Evolutionary conservation across 2,888 invertebrate genomes (phyloP).

Genomic region (Hoplodrina blanda): DNA sequence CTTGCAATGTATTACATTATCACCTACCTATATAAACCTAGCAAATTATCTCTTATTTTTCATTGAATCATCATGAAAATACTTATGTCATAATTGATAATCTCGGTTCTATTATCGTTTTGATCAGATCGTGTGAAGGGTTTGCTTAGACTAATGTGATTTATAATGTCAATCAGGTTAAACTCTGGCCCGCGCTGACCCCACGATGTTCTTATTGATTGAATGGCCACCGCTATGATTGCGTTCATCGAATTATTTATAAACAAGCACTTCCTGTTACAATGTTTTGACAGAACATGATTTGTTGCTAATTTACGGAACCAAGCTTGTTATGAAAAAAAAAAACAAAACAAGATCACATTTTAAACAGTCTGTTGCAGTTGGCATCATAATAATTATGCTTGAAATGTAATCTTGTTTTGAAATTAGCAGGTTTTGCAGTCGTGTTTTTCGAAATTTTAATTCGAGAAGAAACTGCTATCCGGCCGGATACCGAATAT

Average conservation of each 20-base stretch:
- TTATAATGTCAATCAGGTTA: slow-evolving; percentile 71
- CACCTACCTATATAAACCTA: neutral
- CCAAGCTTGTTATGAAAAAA: neutral
- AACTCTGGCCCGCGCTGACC: slow-evolving; percentile 67
- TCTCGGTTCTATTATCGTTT: slow-evolving; percentile 8
- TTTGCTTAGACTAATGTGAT: slow-evolving; percentile 48
- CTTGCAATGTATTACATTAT: neutral
- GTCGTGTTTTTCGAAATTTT: too few species aligned
- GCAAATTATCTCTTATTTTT: too few species aligned
- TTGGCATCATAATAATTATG: too few species aligned
- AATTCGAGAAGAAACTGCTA: too few species aligned
- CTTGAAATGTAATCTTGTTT: too few species aligned
- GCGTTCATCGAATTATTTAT: slow-evolving; percentile 52
- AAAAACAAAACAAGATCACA: too few species aligned
- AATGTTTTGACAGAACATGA: slow-evolving; percentile 13
- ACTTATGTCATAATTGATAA: slow-evolving; percentile 10
- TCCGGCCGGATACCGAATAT: too few species aligned
- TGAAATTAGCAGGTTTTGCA: too few species aligned
- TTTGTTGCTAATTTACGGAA: slow-evolving; percentile 1
- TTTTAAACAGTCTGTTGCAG: too few species aligned
- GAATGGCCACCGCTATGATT: slow-evolving; percentile 60
- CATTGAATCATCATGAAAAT: neutral
- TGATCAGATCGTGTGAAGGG: slow-evolving; percentile 37
- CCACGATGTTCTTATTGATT: slow-evolving; percentile 60
- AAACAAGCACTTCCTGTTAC: slow-evolving; percentile 37